Base-by-base conservation (phyloP, 1,140 invertebrate species). In the Odontomachus brunneus region DNA sequence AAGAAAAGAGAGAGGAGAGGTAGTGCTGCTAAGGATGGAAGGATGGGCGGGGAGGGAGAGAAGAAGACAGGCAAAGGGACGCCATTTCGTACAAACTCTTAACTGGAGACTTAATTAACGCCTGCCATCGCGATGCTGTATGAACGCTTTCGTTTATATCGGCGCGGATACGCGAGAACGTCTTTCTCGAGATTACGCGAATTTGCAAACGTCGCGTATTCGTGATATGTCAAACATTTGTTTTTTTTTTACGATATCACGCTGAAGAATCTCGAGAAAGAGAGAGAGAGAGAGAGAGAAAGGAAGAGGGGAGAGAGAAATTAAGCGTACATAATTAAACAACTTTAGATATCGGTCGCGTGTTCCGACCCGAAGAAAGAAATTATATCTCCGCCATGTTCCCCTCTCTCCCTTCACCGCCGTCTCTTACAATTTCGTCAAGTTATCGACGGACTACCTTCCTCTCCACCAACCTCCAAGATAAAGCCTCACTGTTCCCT, bases 61-160 rank as follows among this genome's bases (percentile, higher is more conserved):
- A 59, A 51, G 82, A 74, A 82, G 88, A 89, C 86, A 87, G 88
- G 89, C 84, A 75, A 82, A 78, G 84, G 57, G 44, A 74, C 24
- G 62, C 33, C 51, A 29, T 82, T 87, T 82, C 80, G 82, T 80
- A 71, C 88, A 91, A 92, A 91, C 92, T 93, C 91, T 92, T 91
- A 90, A 91, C 90, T 78, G 85, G 90, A 17, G 92, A 93, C 92
- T 93, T 93, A 93, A 93, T 93, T 93, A 93, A 93, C 91, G 91
- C 92, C 91, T 90, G 90, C 90, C 91, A 90, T 91, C 89, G 87
- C 88, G 87, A 82, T 85, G 76, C 84, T 83, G 71, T 84, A 90
- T 83, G 83, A 92, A 91, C 89, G 91, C 88, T 89, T 88, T 22
- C 53, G 12, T 72, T 38, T 38, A 26, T 38, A 26, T 65, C 12